These are phyloP conservation scores for Rhagonycha lutea DNA, from an alignment of 2,888 invertebrate species.

Conservation along the genomic window DNA sequence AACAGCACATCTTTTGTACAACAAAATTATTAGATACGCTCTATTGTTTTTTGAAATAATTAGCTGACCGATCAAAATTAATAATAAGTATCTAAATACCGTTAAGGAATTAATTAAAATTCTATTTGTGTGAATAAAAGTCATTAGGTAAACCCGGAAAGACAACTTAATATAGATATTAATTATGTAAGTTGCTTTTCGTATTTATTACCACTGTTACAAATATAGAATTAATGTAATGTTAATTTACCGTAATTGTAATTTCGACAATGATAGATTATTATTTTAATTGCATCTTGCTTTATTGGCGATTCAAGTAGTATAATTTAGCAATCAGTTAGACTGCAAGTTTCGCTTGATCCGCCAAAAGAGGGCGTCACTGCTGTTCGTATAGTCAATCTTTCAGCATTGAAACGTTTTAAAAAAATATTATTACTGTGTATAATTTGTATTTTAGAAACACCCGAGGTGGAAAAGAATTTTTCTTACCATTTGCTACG, in stretches of 20 bases:
- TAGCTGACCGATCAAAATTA: background rate
- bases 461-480: background rate
- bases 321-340: background rate
- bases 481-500: background rate
- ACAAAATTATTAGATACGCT: background rate
- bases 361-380: background rate
- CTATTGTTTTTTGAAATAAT: background rate
- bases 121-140: background rate
- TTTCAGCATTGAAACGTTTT: background rate
- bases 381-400: background rate
- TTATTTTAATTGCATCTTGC: background rate
- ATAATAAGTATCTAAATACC: background rate
- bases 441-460: background rate
- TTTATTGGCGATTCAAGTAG: background rate
- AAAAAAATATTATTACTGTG: too few relatives aligned
- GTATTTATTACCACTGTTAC: background rate
- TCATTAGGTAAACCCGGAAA: background rate
- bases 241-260: slow-evolving; percentile 21
- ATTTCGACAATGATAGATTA: slow-evolving; percentile 24
- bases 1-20: background rate
- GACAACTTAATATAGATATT: background rate
- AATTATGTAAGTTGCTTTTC: background rate
- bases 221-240: slow-evolving; percentile 3
- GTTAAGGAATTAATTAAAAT: background rate
- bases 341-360: background rate